Evolutionary conservation across 2,888 invertebrate genomes (phyloP).

Genomic region (Meteorus colon): DNA sequence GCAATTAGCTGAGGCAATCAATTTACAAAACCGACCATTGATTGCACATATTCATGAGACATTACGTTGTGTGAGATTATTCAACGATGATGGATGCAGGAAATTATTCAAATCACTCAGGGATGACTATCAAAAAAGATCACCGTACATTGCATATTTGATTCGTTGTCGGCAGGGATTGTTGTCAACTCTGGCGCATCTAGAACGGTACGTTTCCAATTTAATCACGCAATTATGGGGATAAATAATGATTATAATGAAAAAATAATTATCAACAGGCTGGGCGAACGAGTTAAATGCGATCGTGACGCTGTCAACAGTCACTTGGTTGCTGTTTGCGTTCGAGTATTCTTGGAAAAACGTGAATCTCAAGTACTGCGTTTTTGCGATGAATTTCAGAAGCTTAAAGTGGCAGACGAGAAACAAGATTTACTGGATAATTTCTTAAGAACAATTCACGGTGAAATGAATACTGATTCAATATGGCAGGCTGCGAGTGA

Average conservation of each 20-base stretch:
- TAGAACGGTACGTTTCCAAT: slow-evolving; percentile 77
- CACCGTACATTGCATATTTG: slow-evolving; percentile 89
- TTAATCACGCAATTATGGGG: neutral
- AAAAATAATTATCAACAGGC: slow-evolving; percentile 65
- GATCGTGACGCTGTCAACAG: slow-evolving; percentile 84
- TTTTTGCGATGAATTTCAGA: slow-evolving; percentile 88
- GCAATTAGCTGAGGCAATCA: slow-evolving; percentile 88
- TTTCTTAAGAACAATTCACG: slow-evolving; percentile 83
- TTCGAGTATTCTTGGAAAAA: slow-evolving; percentile 86
- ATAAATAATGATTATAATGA: slow-evolving; percentile 5
- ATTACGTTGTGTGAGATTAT: slow-evolving; percentile 83
- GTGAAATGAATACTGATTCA: slow-evolving; percentile 81
- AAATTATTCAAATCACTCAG: slow-evolving; percentile 84
- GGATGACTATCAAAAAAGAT: slow-evolving; percentile 84
- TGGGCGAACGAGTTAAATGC: slow-evolving; percentile 78
- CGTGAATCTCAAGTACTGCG: slow-evolving; percentile 82
- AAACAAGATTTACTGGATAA: slow-evolving; percentile 91
- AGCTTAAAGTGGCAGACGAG: slow-evolving; percentile 89
- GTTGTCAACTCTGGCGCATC: slow-evolving; percentile 82
- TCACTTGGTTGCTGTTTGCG: slow-evolving; percentile 84
- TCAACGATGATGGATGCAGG: slow-evolving; percentile 82
- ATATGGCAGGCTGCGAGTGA: slow-evolving; percentile 85
- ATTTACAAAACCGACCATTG: slow-evolving; percentile 84
- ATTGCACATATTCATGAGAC: slow-evolving; percentile 89
- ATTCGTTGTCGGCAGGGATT: slow-evolving; percentile 86